A percentile compares a stretch with the other conserved stretches of the same genome.
phyloP scores from a whole-genome alignment of 2,797 vertebrate species.

The Orientallactaga sibirica region DNA sequence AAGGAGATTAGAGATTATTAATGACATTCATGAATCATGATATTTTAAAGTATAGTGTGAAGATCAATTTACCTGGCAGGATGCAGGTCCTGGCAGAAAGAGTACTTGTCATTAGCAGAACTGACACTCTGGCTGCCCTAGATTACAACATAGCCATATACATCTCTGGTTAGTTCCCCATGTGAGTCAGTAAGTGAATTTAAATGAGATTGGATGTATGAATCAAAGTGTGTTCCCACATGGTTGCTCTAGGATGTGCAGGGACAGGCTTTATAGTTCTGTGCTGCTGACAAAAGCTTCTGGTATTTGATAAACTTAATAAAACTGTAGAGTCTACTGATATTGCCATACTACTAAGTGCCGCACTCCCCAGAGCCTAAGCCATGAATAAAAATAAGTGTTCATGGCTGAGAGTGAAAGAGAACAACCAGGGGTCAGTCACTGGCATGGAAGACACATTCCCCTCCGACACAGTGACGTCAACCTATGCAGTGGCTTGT shows the following conservation, averaged over 20 bases:
- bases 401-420: not conserved
- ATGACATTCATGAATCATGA: not conserved
- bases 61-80: not conserved
- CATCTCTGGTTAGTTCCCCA: not conserved
- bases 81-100: not conserved
- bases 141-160: not conserved
- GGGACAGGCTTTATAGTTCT: slow-evolving; percentile 51
- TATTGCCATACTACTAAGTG: not conserved
- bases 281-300: slow-evolving; percentile 22
- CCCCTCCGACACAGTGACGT: accelerated
- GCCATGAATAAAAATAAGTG: not conserved
- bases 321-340: slow-evolving; percentile 33
- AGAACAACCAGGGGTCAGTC: not conserved
- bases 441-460: not conserved
- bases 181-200: slow-evolving; percentile 41
- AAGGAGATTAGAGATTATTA: not conserved
- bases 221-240: slow-evolving; percentile 21
- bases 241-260: not conserved
- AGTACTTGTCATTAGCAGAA: not conserved
- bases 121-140: not conserved
- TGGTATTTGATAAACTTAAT: slow-evolving; percentile 60
- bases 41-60: not conserved
- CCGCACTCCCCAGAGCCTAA: not conserved
- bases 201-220: slow-evolving; percentile 18
- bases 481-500: not conserved